phyloP scores from a whole-genome alignment of 2,797 vertebrate species.

The Neomorphus geoffroyi region DNA sequence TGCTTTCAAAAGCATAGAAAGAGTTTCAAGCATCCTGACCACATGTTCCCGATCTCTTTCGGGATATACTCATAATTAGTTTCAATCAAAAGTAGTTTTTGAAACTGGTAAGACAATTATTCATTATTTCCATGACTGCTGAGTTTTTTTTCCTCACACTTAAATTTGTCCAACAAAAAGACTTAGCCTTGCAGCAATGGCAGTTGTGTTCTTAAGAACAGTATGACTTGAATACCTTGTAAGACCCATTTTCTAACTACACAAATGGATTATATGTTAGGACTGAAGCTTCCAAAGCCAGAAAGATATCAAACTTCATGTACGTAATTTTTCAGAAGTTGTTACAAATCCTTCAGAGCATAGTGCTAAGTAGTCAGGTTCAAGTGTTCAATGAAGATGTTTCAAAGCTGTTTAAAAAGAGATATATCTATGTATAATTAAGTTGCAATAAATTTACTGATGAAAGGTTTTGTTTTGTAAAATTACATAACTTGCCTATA shows the following conservation, averaged over 20 bases:
- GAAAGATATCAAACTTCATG: neutral
- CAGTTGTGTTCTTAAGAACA: neutral
- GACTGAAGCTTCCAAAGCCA: neutral
- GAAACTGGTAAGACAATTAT: neutral
- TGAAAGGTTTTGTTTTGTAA: neutral
- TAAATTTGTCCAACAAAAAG: neutral
- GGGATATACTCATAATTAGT: neutral
- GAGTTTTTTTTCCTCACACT: neutral
- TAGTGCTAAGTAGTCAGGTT: neutral
- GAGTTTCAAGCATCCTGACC: neutral
- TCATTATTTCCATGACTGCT: neutral
- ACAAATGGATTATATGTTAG: neutral
- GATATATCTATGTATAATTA: neutral
- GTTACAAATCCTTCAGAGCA: constrained; percentile 48
- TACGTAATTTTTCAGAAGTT: neutral
- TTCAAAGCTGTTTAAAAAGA: neutral
- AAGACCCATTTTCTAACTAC: neutral
- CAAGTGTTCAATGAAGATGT: neutral
- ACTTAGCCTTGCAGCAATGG: neutral
- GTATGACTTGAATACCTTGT: neutral
- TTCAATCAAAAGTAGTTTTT: neutral
- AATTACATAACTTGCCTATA: neutral
- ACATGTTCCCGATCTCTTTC: neutral
- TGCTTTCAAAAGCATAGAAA: neutral
- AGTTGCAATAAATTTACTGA: neutral